Percentiles rank a stretch among this genome's conserved stretches.
Evolutionary conservation across 2,888 invertebrate species (phyloP).

Genomic region (Phortica magna): DNA sequence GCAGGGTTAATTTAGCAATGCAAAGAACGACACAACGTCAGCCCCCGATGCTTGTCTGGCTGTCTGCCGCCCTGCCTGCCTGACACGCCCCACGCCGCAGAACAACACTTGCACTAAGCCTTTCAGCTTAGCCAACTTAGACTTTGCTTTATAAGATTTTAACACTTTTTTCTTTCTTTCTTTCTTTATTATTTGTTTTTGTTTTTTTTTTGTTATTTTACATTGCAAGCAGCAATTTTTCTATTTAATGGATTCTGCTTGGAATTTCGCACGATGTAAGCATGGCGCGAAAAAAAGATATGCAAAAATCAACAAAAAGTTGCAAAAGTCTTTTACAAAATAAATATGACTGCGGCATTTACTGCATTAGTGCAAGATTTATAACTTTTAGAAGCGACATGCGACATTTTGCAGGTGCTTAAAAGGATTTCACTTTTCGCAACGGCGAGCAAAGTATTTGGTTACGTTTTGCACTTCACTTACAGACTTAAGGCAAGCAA

Average conservation of each 20-base stretch:
- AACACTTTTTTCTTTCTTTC: constrained; percentile 57
- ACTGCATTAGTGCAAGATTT: constrained; percentile 55
- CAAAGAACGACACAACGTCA: constrained; percentile 3
- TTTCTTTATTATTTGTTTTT: not conserved
- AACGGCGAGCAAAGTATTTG: constrained; percentile 41
- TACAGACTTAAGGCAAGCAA: not conserved
- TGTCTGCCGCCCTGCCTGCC: not conserved
- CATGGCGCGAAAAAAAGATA: constrained; percentile 62
- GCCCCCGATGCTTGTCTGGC: not conserved
- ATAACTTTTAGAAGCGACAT: constrained; percentile 55
- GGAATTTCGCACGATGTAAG: constrained; percentile 65
- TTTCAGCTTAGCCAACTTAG: constrained; percentile 15
- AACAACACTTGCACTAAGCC: constrained; percentile 1
- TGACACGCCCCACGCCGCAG: not conserved
- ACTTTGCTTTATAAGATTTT: constrained; percentile 61
- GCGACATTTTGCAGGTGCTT: constrained; percentile 59
- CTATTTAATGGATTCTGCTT: constrained; percentile 64
- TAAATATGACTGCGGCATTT: constrained; percentile 10
- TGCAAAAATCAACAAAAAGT: constrained; percentile 44
- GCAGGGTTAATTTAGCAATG: constrained; percentile 26
- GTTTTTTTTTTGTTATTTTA: not conserved
- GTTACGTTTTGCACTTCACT: constrained; percentile 28
- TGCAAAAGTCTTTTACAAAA: not conserved
- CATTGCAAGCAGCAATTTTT: constrained; percentile 29
- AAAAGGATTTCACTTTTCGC: constrained; percentile 70